Base-by-base conservation (phyloP, 2,888 invertebrate species). In the Campoletis raptor region DNA sequence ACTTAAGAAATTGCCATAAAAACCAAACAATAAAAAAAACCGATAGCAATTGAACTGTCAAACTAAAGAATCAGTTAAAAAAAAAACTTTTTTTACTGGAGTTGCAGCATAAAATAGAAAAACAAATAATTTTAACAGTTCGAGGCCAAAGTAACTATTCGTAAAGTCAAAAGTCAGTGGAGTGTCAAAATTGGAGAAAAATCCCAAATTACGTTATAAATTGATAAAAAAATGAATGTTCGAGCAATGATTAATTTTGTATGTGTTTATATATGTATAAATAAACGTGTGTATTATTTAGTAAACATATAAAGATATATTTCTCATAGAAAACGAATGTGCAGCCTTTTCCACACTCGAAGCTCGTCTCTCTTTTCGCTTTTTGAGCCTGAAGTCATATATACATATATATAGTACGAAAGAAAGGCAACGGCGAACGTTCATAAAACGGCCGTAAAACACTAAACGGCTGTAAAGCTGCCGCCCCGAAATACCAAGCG, bases 401-500 rank as follows among this genome's bases (percentile, higher is more conserved):
- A 40, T 64, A 70, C 48, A 30, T 67, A 40, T 30, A 54, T 72
- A 67, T 61, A 78, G 69, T 52, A 24, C 70, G 72, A 37, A 81
- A 69, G 89, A 89, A 90, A 90, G 90, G 90, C 89, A 90, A 84
- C 81, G 85, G 91, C 92, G 91, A 76, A 92, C 93, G 91, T 93
- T 93, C 94, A 94, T 94, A 94, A 94, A 94, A 94, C 92, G 92
- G 91, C 92, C 93, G 92, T 94, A 94, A 94, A 94, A 93, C 94
- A 93, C 94, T 94, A 94, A 94, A 94, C 94, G 94, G 94, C 92
- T 94, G 94, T 94, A 94, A 94, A 94, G 92, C 92, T 94, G 94
- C 94, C 93, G 94, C 92, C 91, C 93, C 92, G 90, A 93, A 93
- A 93, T 90, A 90, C 90, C 90, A 73, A 73, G 73, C 78, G 72